These are phyloP conservation scores for Aradophagus sp. DNA, from an alignment of 1,140 invertebrate species.

Conservation along the genomic window DNA sequence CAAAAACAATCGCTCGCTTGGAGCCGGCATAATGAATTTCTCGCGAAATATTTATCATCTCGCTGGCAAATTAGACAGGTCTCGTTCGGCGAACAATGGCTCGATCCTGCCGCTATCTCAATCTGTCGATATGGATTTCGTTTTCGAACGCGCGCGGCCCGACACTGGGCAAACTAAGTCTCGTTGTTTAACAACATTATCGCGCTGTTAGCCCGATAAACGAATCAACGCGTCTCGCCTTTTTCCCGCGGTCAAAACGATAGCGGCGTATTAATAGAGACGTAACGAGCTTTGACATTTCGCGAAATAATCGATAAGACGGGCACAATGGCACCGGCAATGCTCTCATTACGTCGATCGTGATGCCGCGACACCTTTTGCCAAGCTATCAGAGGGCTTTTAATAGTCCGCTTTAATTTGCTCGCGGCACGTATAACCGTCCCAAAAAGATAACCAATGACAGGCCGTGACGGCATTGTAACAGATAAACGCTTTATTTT, in stretches of 20 bases:
- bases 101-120: not conserved
- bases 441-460: too few species aligned
- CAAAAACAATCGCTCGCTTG: too few species aligned
- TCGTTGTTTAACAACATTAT: slow-evolving; percentile 30
- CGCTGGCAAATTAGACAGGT: too few species aligned
- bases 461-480: too few species aligned
- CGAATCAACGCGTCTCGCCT: slow-evolving; percentile 12
- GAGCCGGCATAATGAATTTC: too few species aligned
- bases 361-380: slow-evolving; percentile 39
- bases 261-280: slow-evolving; percentile 45
- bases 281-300: slow-evolving; percentile 45
- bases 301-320: slow-evolving; percentile 53
- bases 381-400: slow-evolving; percentile 29
- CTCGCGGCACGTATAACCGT: slow-evolving; percentile 12
- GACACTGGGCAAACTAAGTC: slow-evolving; percentile 12
- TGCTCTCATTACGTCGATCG: slow-evolving; percentile 53
- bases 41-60: too few species aligned
- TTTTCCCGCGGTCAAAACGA: slow-evolving; percentile 26
- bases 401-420: slow-evolving; percentile 36
- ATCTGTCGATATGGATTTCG: slow-evolving; percentile 15
- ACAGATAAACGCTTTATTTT: too few species aligned
- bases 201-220: slow-evolving; percentile 22
- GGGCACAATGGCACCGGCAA: slow-evolving; percentile 36
- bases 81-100: too few species aligned
- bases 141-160: not conserved